Conservation (phyloP, 1,140 invertebrate species). For the Pseudomyrmex dendroicus region DNA sequence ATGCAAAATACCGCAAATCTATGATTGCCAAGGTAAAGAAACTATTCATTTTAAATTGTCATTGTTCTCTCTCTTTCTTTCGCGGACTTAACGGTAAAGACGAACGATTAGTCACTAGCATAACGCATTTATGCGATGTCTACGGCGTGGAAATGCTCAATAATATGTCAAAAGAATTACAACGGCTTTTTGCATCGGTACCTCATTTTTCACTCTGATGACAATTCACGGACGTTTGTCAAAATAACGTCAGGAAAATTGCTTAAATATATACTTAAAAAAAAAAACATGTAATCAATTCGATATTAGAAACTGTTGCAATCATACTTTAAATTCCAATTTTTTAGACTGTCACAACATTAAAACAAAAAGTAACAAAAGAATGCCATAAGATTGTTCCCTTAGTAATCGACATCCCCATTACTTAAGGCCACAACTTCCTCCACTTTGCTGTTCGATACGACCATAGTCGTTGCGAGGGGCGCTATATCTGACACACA, state of each 20-base stretch:
- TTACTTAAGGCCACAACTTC: too few relatives aligned
- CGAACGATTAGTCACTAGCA: slow-evolving; percentile 64
- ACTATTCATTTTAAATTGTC: slow-evolving; percentile 51
- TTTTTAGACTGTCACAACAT: too few relatives aligned
- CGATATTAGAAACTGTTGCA: slow-evolving; percentile 1
- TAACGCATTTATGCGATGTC: slow-evolving; percentile 59
- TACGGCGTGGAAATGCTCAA: slow-evolving; percentile 54
- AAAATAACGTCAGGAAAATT: slow-evolving; percentile 23
- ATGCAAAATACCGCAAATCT: slow-evolving; percentile 59
- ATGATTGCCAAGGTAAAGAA: slow-evolving; percentile 47
- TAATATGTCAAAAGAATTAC: slow-evolving; percentile 50
- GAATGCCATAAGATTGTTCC: too few relatives aligned
- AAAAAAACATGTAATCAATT: slow-evolving; percentile 30
- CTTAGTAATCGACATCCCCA: too few relatives aligned
- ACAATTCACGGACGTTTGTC: slow-evolving; percentile 46
- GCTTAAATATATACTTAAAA: slow-evolving; percentile 30
- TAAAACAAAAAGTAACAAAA: too few relatives aligned
- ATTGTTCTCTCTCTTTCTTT: slow-evolving; percentile 24
- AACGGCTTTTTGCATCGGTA: slow-evolving; percentile 41
- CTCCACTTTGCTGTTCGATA: too few relatives aligned
- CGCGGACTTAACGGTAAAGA: slow-evolving; percentile 54
- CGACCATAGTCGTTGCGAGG: background rate
- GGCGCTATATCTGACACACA: too few relatives aligned
- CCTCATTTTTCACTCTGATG: slow-evolving; percentile 48
- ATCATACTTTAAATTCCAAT: slow-evolving; percentile 8